These are phyloP conservation scores for Stictocephala bisonia DNA, from an alignment of 2,888 invertebrate species.

Conservation along the genomic window DNA sequence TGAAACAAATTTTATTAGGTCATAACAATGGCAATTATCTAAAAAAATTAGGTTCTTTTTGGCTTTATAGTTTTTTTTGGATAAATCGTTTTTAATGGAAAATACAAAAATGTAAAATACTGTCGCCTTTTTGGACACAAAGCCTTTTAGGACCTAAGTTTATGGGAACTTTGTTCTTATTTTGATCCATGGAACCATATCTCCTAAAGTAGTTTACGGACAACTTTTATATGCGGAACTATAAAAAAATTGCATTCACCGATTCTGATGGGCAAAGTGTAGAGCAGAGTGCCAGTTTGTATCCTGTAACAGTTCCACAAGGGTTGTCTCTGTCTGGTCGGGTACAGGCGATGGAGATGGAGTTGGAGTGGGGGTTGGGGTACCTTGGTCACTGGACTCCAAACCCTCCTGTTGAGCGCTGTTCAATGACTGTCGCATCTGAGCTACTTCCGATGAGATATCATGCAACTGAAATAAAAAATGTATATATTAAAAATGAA, in stretches of 20 bases:
- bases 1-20: too few relatives aligned
- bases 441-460: slow-evolving; percentile 71
- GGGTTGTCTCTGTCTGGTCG: slow-evolving; percentile 64
- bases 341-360: slow-evolving; percentile 50
- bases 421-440: slow-evolving; percentile 70
- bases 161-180: too few relatives aligned
- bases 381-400: slow-evolving; percentile 72
- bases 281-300: slow-evolving; percentile 79
- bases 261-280: slow-evolving; percentile 73
- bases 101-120: too few relatives aligned
- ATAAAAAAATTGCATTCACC: slow-evolving; percentile 67
- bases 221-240: too few relatives aligned
- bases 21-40: too few relatives aligned
- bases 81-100: too few relatives aligned
- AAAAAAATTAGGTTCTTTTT: too few relatives aligned
- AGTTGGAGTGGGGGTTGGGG: slow-evolving; percentile 71
- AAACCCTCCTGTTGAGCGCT: slow-evolving; percentile 72
- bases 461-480: slow-evolving; percentile 70
- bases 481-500: neutral
- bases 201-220: too few relatives aligned
- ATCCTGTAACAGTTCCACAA: slow-evolving; percentile 69
- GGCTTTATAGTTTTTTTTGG: too few relatives aligned
- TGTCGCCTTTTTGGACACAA: too few relatives aligned
- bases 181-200: too few relatives aligned
- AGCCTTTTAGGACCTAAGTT: too few relatives aligned